Base-by-base conservation (phyloP, 2,113 vertebrate species). In the Laticauda laticaudata region DNA sequence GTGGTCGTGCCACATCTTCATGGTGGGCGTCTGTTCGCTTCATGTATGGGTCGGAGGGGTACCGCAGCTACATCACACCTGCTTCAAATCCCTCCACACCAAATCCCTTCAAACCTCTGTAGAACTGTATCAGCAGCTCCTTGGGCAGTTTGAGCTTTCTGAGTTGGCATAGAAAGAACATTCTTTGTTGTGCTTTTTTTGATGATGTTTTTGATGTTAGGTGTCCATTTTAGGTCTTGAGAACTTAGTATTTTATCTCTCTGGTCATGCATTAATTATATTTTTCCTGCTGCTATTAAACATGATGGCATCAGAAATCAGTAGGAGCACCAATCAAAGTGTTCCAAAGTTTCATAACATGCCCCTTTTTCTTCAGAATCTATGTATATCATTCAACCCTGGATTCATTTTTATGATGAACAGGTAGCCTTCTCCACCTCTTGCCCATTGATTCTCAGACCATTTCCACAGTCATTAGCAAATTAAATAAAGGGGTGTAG, bases 401-500 rank as follows among this genome's bases (percentile, higher is more conserved):
- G 39, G 56, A 59, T 53, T 24, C n/a, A 88, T 43, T 45, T 88
- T n/a, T 0, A 0, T 0, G 0, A 11, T 26, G 39, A 91, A 51
- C 5, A 45, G 7, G 2, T 48, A 94, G 23, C 4, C 64, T 64
- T 3, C 0, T 88, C 48, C 53, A 87, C 93, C 26, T 75, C 94
- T 88, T 3, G 21, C 26, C 34, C 0, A 85, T 81, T 91, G 57
- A 29, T 81, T 64, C 91, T 75, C 91, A 55, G 57, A 20, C 24
- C 55, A 24, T 92, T 56, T 24, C 86, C 61, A 15, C 39, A 93
- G 24, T 20, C 94, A 94, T 95, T 56, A 94, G 48, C 92, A 96
- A 95, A 94, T 53, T 91, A 53, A 8, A 34, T 91, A 93, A 39
- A 91, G 92, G 92, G 86, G 18, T 14, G 39, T 86, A 3, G 61